Evolutionary conservation across 2,113 vertebrate genomes (phyloP), one percentile per base, ranked within the genome.

Genomic region (Leucosticte australis): DNA sequence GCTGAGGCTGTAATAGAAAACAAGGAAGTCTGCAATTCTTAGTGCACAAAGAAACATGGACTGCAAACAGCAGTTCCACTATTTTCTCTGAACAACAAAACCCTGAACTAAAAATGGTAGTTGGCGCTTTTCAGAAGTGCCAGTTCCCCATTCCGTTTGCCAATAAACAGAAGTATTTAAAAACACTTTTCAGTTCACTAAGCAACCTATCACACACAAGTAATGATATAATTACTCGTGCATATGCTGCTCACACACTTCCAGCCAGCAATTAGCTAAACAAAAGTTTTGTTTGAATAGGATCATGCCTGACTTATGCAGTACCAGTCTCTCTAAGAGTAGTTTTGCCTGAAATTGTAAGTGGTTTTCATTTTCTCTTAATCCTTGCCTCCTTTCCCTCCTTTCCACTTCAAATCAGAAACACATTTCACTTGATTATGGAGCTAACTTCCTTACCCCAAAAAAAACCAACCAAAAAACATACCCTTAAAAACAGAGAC

Each of bases 361-460:
- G 88, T 78, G 87, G 74, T 87, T 90, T 96, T 91, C 90, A 94
- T 94, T 92, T 87, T 71, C 67, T 77, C 65, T 75, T 91, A 89
- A 94, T 96, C 85, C 64, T 60, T 68, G 39, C 42, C 76, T 95
- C 85, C 75, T 47, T 59, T 55, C 46, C 14, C 71, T 94, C 82
- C 74, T 49, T 60, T 55, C 49, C 15, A 39, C 68, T 91, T 73
- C 78, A 95, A 95, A 95, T 90, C 50, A 93, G 68, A 97, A 95
- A 93, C 94, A 96, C 41, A 95, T 93, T 97, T 91, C 27, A 19
- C 39, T 67, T 86, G 68, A 95, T 96, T 94, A 90, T 16, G 1
- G 55, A 96, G 23, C 31, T 90, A 89, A 94, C 79, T 93, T 88
- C 14, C 30, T 67, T 90, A 82, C 41, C 41, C 41, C 41, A 6